Conservation (phyloP, 2,113 vertebrate genomes). For the Rafetus swinhoei region DNA sequence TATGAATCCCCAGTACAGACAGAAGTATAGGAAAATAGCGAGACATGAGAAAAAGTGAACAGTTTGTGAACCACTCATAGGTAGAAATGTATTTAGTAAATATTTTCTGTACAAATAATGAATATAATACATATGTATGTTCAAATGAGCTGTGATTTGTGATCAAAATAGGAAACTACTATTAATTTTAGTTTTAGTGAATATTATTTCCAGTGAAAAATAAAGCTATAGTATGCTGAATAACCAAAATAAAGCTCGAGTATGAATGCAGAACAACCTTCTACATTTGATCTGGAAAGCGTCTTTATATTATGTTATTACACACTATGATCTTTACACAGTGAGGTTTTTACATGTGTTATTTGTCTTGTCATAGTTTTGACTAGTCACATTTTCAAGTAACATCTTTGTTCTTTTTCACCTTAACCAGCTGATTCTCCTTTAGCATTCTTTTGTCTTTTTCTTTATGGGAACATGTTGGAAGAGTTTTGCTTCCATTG, state of each 20-base stretch:
- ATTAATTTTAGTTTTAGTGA: not conserved
- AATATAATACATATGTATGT: not conserved
- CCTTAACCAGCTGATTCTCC: not conserved
- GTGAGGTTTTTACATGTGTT: not conserved
- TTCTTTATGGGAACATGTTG: not conserved
- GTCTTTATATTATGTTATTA: not conserved
- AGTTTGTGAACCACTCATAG: not conserved
- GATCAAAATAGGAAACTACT: not conserved
- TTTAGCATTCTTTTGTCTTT: not conserved
- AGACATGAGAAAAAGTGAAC: not conserved
- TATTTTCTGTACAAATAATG: not conserved
- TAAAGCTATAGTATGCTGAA: not conserved
- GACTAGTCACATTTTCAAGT: not conserved
- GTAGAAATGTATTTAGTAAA: not conserved
- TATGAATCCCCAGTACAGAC: not conserved
- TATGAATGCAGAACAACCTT: not conserved
- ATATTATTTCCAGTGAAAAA: not conserved
- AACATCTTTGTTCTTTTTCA: not conserved
- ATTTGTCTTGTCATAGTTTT: not conserved
- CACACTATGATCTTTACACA: not conserved
- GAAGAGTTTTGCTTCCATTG: not conserved
- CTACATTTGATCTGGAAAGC: not conserved
- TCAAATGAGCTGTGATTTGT: not conserved
- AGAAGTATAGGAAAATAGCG: not conserved
- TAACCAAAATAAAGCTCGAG: no score